Evolutionary conservation across 2,113 vertebrate genomes (phyloP), one percentile per base, ranked within the genome.

Genomic region (Pantherophis guttatus): DNA sequence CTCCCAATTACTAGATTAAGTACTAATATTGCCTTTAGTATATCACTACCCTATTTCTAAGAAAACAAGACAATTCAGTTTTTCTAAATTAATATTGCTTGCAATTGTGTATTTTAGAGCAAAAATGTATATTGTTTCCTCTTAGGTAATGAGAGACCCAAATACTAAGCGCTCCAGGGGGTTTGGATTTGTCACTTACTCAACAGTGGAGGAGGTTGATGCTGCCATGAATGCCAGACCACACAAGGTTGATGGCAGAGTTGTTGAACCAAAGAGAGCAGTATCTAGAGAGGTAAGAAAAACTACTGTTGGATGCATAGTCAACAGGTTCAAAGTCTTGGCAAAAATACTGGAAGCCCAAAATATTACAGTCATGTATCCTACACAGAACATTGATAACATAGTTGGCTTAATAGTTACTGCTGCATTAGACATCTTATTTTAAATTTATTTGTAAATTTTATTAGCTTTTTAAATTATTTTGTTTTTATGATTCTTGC

Each of bases 151-250:
- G 99, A 98, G 99, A 94, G 99, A 99, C 93, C 98, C 99, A 0
- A 98, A 97, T 96, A 98, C 98, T 88, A 99, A 99, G 93, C 97
- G 99, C 1, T 99, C 99, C 5, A 98, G 99, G 65, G 99, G 99
- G 0, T 99, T 99, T 29, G 98, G 99, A 0, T 99, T 99, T 24
- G 99, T 99, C 33, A 99, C 99, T 0, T 99, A 99, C 7, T 98
- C 98, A 0, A 98, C 98, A 0, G 98, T 99, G 6, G 96, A 98
- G 1, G 99, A 99, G 88, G 99, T 99, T 0, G 99, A 99, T 89
- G 98, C 98, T 0, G 98, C 98, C 54, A 99, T 99, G 99, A 94
- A 97, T 10, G 99, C 98, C 1, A 98, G 99, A 5, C 99, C 99
- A 0, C 99, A 99, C 86, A 99, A 99, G 93, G 99, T 99, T 3